Evolutionary conservation across 2,888 invertebrate species (phyloP).

Genomic region (Cylindroiulus punctatus): DNA sequence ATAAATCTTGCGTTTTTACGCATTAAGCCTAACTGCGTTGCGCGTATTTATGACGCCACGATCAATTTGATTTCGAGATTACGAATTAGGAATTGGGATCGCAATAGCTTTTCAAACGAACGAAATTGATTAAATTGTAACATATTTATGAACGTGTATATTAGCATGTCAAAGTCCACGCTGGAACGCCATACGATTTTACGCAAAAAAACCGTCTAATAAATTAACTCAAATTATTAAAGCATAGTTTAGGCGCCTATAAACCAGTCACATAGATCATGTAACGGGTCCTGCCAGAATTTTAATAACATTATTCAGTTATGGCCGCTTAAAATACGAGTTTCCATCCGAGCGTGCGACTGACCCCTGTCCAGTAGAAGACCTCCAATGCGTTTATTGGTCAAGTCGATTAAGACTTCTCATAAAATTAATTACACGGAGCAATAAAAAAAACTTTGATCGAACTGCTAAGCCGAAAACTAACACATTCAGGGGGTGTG

Average conservation of each 20-base stretch:
- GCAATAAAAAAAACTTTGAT: neutral
- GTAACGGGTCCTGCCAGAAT: conserved; percentile 3
- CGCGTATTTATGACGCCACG: conserved; percentile 29
- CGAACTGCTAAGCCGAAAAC: neutral
- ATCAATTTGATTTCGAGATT: conserved; percentile 23
- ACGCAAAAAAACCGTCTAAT: neutral
- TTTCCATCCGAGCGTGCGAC: neutral
- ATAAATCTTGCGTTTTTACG: neutral
- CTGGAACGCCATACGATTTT: neutral
- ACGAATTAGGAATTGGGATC: neutral
- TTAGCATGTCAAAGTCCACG: conserved; percentile 32
- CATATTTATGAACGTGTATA: conserved; percentile 31
- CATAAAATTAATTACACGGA: neutral
- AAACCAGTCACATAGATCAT: conserved; percentile 33
- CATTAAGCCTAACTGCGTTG: conserved; percentile 7
- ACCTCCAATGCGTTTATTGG: conserved; percentile 9
- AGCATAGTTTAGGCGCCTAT: conserved; percentile 19
- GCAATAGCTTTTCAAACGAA: neutral
- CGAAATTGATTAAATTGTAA: conserved; percentile 2
- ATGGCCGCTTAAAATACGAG: neutral
- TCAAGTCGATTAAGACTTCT: neutral
- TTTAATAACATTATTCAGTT: conserved; percentile 5
- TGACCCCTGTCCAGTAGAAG: neutral
- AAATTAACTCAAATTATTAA: neutral
- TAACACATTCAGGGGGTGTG: too few species aligned